Percentiles rank a stretch among this genome's conserved stretches.
phyloP scores from a whole-genome alignment of 1,140 invertebrate species.

The Euborellia annulipes region DNA sequence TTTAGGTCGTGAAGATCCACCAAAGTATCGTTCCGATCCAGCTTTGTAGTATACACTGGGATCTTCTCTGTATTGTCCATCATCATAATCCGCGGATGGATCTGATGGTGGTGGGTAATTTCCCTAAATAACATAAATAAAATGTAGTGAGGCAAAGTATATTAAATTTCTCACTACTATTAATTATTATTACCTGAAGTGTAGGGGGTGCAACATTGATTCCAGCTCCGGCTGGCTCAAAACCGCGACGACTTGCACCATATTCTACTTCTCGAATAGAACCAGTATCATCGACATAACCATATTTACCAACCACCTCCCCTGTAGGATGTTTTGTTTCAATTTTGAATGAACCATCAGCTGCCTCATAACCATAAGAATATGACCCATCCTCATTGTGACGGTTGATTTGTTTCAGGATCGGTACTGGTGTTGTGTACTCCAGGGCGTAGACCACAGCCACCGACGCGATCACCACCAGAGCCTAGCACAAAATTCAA shows the following conservation, averaged over 20 bases:
- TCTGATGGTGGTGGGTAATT: conserved; percentile 11
- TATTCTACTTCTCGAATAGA: conserved; percentile 43
- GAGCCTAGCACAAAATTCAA: background rate
- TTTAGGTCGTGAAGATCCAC: too few species aligned
- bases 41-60: conserved; percentile 57
- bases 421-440: conserved; percentile 45
- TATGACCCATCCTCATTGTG: conserved; percentile 76
- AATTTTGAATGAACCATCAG: conserved; percentile 83
- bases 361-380: conserved; percentile 75
- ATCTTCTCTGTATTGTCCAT: conserved; percentile 68
- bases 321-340: conserved; percentile 71
- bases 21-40: background rate
- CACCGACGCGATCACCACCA: background rate
- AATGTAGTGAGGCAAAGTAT: background rate
- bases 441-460: conserved; percentile 10
- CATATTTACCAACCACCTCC: conserved; percentile 58
- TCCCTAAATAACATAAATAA: background rate
- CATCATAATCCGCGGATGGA: conserved; percentile 48
- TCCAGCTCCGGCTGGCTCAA: conserved; percentile 54
- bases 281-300: conserved; percentile 64
- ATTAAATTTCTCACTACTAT: background rate
- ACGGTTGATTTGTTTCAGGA: conserved; percentile 51
- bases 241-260: conserved; percentile 56
- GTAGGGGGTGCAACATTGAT: conserved; percentile 67
- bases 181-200: conserved; percentile 14